These are phyloP conservation scores for Notocelia uddmanniana DNA, from an alignment of 2,888 invertebrate genomes.

Conservation along the genomic window DNA sequence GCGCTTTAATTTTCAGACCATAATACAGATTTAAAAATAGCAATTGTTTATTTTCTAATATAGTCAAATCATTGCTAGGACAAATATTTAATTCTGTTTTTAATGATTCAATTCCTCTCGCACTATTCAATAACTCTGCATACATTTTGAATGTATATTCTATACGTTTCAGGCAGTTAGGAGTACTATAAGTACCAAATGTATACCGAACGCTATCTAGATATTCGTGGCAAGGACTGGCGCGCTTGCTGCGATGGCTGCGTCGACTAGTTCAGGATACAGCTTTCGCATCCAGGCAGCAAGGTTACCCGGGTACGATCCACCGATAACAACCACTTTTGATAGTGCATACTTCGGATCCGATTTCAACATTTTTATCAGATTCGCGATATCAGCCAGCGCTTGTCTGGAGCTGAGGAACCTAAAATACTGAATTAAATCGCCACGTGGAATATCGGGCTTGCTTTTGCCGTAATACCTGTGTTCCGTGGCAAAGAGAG, in stretches of 20 bases:
- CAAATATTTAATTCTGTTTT: background rate
- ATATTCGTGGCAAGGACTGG: constrained; percentile 6
- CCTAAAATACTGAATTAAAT: background rate
- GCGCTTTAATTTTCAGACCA: constrained; percentile 64
- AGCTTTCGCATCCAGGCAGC: background rate
- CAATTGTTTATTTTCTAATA: constrained; percentile 63
- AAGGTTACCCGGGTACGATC: constrained; percentile 1
- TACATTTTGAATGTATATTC: background rate
- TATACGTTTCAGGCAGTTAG: background rate
- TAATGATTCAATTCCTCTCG: background rate
- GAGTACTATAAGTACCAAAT: background rate
- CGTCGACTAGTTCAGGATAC: constrained; percentile 8
- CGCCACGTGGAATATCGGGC: background rate
- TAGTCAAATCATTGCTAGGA: constrained; percentile 60
- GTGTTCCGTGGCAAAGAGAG: constrained; percentile 5
- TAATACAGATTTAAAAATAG: constrained; percentile 65
- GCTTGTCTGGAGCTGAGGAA: constrained; percentile 8
- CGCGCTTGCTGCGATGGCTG: constrained; percentile 2
- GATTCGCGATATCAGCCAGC: background rate
- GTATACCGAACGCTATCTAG: background rate
- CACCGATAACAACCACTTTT: background rate
- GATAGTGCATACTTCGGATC: background rate
- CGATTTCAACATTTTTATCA: background rate
- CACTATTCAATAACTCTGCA: constrained; percentile 1
- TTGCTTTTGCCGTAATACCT: background rate